Evolutionary conservation across 2,797 vertebrate species (phyloP).

Genomic region (Tarsius wallacei): DNA sequence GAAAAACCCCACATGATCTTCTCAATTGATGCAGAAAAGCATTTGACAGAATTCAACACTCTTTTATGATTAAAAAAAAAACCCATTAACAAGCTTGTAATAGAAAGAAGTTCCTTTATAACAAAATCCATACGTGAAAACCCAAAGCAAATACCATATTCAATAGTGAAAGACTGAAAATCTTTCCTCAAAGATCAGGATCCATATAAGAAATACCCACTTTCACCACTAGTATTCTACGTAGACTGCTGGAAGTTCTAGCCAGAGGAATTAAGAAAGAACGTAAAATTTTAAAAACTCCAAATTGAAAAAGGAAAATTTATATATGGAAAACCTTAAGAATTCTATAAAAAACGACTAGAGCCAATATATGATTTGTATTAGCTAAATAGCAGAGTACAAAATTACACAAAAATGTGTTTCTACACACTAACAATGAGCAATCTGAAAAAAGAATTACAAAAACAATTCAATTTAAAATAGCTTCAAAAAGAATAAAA

Average conservation of each 20-base stretch:
- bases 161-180: neutral
- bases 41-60: neutral
- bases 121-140: neutral
- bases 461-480: neutral
- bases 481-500: neutral
- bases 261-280: neutral
- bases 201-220: neutral
- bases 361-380: neutral
- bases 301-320: neutral
- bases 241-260: neutral
- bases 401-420: neutral
- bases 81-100: neutral
- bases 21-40: neutral
- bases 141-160: neutral
- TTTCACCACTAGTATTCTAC: neutral
- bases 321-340: neutral
- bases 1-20: neutral
- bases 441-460: neutral
- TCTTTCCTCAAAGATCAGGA: neutral
- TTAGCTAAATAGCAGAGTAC: neutral
- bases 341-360: neutral
- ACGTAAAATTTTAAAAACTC: neutral
- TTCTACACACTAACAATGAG: neutral
- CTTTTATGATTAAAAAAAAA: neutral
- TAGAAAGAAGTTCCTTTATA: neutral